phyloP scores from a whole-genome alignment of 2,113 vertebrate species.

The Alethe diademata region DNA sequence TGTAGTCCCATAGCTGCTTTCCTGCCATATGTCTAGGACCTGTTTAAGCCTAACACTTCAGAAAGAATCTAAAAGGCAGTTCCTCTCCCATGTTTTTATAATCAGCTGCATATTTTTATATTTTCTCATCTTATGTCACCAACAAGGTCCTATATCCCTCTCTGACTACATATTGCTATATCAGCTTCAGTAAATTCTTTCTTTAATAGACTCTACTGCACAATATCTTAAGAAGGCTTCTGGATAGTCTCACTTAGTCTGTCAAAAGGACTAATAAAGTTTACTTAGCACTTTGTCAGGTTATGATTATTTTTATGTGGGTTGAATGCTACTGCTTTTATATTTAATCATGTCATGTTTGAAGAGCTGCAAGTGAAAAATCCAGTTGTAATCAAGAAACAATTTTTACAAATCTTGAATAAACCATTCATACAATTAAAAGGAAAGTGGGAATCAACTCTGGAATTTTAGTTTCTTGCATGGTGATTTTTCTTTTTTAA shows the following conservation, averaged over 20 bases:
- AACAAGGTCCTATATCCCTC: not conserved
- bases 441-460: not conserved
- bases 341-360: not conserved
- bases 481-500: not conserved
- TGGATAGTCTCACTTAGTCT: not conserved
- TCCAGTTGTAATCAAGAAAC: not conserved
- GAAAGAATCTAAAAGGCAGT: not conserved
- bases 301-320: not conserved
- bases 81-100: not conserved
- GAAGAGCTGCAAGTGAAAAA: constrained; percentile 17
- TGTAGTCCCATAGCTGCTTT: not conserved
- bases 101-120: not conserved
- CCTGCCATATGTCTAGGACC: not conserved
- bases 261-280: not conserved
- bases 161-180: not conserved
- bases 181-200: not conserved
- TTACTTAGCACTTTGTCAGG: not conserved
- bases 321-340: not conserved
- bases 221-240: not conserved
- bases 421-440: not conserved
- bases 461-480: not conserved
- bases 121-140: not conserved
- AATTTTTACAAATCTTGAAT: not conserved
- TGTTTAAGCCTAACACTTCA: not conserved
- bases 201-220: not conserved